Percentiles rank a stretch among this genome's conserved stretches.
These are phyloP conservation scores for Thrips palmi DNA, from an alignment of 1,140 invertebrate genomes.

Conservation along the genomic window DNA sequence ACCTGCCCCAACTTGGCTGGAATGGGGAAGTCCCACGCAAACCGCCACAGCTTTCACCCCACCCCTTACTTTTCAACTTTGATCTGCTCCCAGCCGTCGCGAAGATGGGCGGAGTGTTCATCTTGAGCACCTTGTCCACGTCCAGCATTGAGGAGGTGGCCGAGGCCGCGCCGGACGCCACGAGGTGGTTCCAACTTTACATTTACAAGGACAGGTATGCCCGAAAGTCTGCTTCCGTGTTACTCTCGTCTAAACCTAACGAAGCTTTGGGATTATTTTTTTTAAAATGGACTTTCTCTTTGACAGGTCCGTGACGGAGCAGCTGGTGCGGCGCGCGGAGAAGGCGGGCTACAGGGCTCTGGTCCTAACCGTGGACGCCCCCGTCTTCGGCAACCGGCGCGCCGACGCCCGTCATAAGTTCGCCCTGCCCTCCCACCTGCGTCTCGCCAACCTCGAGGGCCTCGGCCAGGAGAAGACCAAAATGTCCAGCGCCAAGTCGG, in stretches of 20 bases:
- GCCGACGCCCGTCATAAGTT: conserved; percentile 75
- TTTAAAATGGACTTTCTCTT: not conserved
- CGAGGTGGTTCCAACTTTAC: conserved; percentile 85
- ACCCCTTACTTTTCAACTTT: too few relatives aligned
- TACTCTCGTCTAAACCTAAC: not conserved
- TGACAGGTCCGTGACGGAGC: conserved; percentile 43
- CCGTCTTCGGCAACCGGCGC: conserved; percentile 60
- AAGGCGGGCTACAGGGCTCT: conserved; percentile 70
- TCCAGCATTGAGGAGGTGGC: conserved; percentile 78
- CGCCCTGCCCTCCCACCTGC: conserved; percentile 55
- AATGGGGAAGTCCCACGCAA: too few relatives aligned
- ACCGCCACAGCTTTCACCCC: too few relatives aligned
- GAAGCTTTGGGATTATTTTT: not conserved
- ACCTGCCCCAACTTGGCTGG: too few relatives aligned
- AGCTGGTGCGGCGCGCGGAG: conserved; percentile 62
- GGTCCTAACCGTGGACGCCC: conserved; percentile 79
- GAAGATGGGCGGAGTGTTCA: conserved; percentile 52
- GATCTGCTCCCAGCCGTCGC: conserved; percentile 60
- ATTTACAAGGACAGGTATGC: conserved; percentile 58
- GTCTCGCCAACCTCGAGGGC: conserved; percentile 55
- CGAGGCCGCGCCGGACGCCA: conserved; percentile 44
- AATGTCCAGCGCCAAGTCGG: conserved; percentile 33
- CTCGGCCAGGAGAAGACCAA: conserved; percentile 28
- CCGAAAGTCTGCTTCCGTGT: conserved; percentile 2
- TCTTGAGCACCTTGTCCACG: conserved; percentile 72